Conservation (phyloP, 2,888 invertebrate genomes). For the Drosophila demipolita region DNA sequence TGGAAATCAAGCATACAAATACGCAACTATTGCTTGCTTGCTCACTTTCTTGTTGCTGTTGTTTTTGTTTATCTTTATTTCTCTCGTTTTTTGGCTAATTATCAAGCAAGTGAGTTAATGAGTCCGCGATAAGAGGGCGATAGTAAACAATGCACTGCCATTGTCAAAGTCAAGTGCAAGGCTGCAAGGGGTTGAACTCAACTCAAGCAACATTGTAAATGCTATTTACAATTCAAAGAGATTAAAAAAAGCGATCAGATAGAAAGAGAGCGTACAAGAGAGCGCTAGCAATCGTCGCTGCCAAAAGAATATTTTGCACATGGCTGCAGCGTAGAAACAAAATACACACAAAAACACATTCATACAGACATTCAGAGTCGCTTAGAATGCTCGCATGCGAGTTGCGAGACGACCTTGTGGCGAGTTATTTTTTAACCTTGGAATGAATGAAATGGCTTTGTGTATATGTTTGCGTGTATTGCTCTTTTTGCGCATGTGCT, state of each 20-base stretch:
- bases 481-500: constrained; percentile 39
- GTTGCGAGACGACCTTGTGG: constrained; percentile 83
- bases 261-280: constrained; percentile 9
- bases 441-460: constrained; percentile 66
- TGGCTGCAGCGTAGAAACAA: constrained; percentile 61
- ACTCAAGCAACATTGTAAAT: constrained; percentile 8
- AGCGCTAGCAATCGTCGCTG: constrained; percentile 18
- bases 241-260: constrained; percentile 20
- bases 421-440: constrained; percentile 85
- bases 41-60: neutral
- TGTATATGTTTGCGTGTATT: constrained; percentile 14
- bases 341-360: constrained; percentile 15
- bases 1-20: neutral
- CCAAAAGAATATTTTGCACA: constrained; percentile 63
- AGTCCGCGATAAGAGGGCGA: constrained; percentile 47
- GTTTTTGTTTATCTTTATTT: neutral
- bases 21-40: constrained; percentile 2
- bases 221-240: constrained; percentile 29
- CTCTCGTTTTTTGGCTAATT: constrained; percentile 22
- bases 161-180: constrained; percentile 77
- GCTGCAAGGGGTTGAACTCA: constrained; percentile 30
- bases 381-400: constrained; percentile 56
- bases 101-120: constrained; percentile 50
- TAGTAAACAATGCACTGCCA: constrained; percentile 45
- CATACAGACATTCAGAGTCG: constrained; percentile 18